Conservation (phyloP, 2,797 vertebrate species). For the Syngnathus acus region DNA sequence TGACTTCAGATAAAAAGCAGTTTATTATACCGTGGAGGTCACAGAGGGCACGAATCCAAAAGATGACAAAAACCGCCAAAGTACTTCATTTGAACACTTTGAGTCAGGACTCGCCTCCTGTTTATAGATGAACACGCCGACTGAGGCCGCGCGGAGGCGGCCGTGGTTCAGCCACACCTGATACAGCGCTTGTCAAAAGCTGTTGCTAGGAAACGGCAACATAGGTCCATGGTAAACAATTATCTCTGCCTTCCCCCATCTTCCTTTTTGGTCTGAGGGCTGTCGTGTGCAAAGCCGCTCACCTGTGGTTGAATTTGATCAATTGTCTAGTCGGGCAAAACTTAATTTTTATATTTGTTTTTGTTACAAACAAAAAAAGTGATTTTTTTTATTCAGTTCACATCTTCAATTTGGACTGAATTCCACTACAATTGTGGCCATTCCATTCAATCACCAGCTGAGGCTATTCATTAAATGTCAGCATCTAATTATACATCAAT, state of each 20-base stretch:
- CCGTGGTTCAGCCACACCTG: conserved; percentile 68
- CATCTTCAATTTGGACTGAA: no score
- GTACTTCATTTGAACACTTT: conserved; percentile 10
- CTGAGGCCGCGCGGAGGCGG: conserved; percentile 46
- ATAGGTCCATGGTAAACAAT: conserved; percentile 84
- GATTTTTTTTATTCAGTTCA: no score
- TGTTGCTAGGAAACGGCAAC: conserved; percentile 82
- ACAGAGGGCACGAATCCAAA: no score
- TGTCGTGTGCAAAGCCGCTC: conserved; percentile 45
- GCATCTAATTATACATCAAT: conserved; percentile 2
- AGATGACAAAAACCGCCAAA: neutral
- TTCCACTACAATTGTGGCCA: neutral
- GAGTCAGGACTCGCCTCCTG: neutral
- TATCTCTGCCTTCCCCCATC: conserved; percentile 52
- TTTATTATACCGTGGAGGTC: no score
- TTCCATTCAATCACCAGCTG: neutral
- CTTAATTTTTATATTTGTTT: conserved; percentile 3
- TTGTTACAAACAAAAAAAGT: no score
- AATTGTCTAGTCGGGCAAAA: conserved; percentile 36
- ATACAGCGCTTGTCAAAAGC: conserved; percentile 67
- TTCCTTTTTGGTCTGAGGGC: conserved; percentile 44
- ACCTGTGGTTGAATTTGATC: conserved; percentile 67
- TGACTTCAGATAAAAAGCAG: no score
- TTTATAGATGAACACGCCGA: conserved; percentile 12
- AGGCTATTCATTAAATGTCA: conserved; percentile 5